Evolutionary conservation across 1,140 invertebrate species (phyloP), one percentile per base, ranked within the genome.

Genomic region (Drosophila baimaii): DNA sequence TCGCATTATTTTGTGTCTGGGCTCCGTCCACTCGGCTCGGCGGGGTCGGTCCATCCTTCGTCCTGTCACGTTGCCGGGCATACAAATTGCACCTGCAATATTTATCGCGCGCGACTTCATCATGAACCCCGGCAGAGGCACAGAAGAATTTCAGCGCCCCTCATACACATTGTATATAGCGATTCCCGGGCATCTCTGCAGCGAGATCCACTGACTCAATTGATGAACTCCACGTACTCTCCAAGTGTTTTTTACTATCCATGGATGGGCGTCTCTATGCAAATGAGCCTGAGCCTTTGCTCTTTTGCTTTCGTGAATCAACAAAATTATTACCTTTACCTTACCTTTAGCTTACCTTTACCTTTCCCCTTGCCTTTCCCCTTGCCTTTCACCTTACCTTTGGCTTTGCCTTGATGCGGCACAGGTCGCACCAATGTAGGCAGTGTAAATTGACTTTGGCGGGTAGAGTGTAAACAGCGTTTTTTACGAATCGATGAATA

Each of bases 51-150:
- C 43, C 44, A 21, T 46, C 27, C 39, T 37, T 27, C 39, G 31
- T 23, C 56, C 44, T 41, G 69, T 71, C 69, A 86, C 83, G 83
- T 86, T 77, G 75, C 71, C 13, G 10, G 47, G 84, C 79, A 88
- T 88, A 88, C 79, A 86, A 86, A 86, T 88, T 81, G 78, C 57
- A 65, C 55, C 25, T 88, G 79, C 82, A 86, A 86, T 83, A 86
- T 86, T 86, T 82, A 88, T 88, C 61, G 71, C 57, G 55, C 59
- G 46, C 66, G 44, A 57, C 37, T 41, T 74, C 63, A 76, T 74
- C 74, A 68, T 65, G 55, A 49, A 29, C 46, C 31, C 51, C 51
- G 35, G n/a, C n/a, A n/a, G n/a, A 31, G 41, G 29, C 37, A 4
- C 63, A 51, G 41, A 69, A 59, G 47, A 70, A 65, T 68, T 57